These are phyloP conservation scores for Toxotes jaculatrix DNA, from an alignment of 2,113 vertebrate species.

Conservation along the genomic window DNA sequence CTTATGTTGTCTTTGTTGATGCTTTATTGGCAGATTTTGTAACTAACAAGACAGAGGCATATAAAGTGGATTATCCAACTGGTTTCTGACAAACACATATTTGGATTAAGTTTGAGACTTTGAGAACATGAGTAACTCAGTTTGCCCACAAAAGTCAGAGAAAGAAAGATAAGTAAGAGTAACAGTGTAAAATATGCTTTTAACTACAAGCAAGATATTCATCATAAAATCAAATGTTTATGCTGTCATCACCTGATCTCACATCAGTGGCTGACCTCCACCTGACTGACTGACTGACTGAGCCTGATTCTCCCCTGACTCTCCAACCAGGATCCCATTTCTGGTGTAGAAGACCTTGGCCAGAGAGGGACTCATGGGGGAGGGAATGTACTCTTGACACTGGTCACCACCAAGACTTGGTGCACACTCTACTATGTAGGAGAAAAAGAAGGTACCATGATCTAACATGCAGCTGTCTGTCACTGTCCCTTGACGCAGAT, in stretches of 20 bases:
- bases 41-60: not conserved
- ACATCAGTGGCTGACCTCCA: not conserved
- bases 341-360: conserved; percentile 67
- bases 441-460: no score
- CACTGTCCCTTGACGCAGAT: conserved; percentile 37
- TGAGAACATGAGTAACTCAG: no score
- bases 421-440: no score
- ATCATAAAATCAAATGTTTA: not conserved
- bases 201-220: not conserved
- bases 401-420: conserved; percentile 42
- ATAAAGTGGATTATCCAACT: not conserved
- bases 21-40: conserved; percentile 46
- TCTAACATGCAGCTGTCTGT: conserved; percentile 53
- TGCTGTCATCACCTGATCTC: not conserved
- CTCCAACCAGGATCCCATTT: conserved; percentile 65
- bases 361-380: conserved; percentile 52
- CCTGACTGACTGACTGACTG: not conserved
- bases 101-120: no score
- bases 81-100: no score
- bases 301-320: not conserved
- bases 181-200: not conserved
- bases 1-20: conserved; percentile 38
- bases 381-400: conserved; percentile 78
- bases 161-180: not conserved
- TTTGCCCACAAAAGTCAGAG: not conserved